Evolutionary conservation across 2,113 vertebrate species (phyloP).

Genomic region (Sebastes schlegelii): DNA sequence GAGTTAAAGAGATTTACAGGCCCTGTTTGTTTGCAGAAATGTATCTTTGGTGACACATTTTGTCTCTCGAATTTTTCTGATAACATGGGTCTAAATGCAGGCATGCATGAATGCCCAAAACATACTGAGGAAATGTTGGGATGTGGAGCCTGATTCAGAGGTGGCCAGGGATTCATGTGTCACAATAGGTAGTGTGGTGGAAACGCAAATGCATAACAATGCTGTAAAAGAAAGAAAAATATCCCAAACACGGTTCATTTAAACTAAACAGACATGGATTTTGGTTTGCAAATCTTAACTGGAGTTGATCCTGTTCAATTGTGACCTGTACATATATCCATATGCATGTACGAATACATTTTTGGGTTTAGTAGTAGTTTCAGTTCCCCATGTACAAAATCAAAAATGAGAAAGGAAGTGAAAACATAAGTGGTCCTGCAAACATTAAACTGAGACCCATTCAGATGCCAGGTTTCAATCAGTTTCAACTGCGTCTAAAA

Average conservation of each 20-base stretch:
- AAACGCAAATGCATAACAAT: neutral
- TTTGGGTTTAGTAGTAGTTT: constrained; percentile 4
- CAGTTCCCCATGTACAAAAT: neutral
- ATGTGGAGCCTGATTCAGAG: neutral
- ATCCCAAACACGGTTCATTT: neutral
- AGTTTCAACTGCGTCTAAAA: neutral
- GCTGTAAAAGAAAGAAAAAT: neutral
- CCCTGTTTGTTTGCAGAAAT: neutral
- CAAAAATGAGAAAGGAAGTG: neutral
- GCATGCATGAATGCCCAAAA: neutral
- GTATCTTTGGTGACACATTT: neutral
- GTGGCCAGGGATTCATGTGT: neutral
- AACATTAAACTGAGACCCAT: neutral
- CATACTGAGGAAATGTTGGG: neutral
- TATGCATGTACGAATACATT: neutral
- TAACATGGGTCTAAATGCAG: neutral
- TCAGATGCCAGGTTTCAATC: neutral
- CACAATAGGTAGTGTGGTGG: too few relatives aligned
- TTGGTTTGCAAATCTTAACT: neutral
- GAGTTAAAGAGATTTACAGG: neutral
- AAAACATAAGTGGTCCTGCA: neutral
- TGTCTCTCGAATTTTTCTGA: neutral
- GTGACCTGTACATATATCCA: neutral
- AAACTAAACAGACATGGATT: neutral
- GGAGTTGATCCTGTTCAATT: too few relatives aligned